Evolutionary conservation across 1,140 invertebrate genomes (phyloP), one percentile per base, ranked within the genome.

Genomic region (Drosophila repletoides): DNA sequence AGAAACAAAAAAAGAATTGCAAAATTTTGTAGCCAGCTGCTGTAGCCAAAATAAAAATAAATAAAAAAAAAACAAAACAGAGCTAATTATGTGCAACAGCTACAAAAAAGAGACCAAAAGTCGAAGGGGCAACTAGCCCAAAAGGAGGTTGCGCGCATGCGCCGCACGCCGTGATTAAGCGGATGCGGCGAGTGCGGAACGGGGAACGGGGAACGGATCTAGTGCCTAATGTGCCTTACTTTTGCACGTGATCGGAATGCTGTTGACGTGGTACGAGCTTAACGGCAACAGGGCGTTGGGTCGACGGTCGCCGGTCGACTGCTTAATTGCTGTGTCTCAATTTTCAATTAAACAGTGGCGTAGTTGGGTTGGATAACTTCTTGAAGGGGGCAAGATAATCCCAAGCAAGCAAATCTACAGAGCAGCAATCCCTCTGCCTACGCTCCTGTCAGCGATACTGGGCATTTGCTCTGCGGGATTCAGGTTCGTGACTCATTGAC

Each of bases 91-190:
- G 65, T 69, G 17, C 72, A 49, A 56, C 76, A 70, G 63, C 67
- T 33, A 28, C 70, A 60, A 56, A 21, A 41, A 33, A n/a, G 10
- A 21, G 22, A 22, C 19, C 24, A 53, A 52, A 19, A 5, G 24
- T 19, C n/a, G n/a, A n/a, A n/a, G 15, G 53, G 45, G 40, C 36
- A 68, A 29, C 49, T 24, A 72, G 21, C 21, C 26, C 12, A 79
- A n/a, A n/a, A 77, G 45, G 69, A 68, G 70, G 69, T 76, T n/a
- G n/a, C 63, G 74, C 74, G 74, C 74, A 76, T 77, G 74, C 74
- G 74, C 38, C 45, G 61, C 36, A 7, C 21, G 49, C 36, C 45
- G 49, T 28, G 34, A 53, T 15, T 46, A 3, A 29, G 17, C 2
- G 22, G 7, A 28, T 2, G 28, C 36, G 12, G 7, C 5, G 24